These are phyloP conservation scores for Caloenas nicobarica DNA, from an alignment of 2,113 vertebrate species.

Conservation along the genomic window DNA sequence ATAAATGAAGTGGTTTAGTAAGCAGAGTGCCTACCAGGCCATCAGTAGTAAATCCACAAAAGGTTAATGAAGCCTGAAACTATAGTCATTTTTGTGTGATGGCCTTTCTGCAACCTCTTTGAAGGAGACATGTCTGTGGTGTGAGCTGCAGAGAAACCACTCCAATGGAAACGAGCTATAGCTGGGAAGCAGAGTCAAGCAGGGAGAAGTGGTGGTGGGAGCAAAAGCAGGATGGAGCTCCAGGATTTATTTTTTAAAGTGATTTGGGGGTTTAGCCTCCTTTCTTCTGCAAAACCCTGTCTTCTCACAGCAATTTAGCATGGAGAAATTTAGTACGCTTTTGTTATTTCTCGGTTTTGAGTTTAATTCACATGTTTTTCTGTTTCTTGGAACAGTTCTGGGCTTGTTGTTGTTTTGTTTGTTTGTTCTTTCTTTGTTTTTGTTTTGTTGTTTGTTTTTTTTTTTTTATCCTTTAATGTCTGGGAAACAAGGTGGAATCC, in stretches of 20 bases:
- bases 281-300: neutral
- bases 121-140: neutral
- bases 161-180: neutral
- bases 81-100: neutral
- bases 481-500: neutral
- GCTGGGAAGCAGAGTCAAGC: neutral
- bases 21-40: neutral
- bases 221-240: neutral
- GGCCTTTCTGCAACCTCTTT: neutral
- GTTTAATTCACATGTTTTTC: neutral
- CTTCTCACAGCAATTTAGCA: neutral
- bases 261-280: neutral
- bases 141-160: neutral
- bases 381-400: neutral
- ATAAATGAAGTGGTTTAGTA: constrained; percentile 27
- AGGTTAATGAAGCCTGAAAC: constrained; percentile 33
- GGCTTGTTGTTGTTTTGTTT: too few relatives aligned
- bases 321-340: neutral
- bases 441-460: neutral
- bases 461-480: neutral
- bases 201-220: neutral
- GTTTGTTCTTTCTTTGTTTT: too few relatives aligned
- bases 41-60: constrained; percentile 11
- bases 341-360: neutral
- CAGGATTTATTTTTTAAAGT: neutral